Percentiles rank a stretch among this genome's conserved stretches.
Conservation (phyloP, 2,797 vertebrate species). For the Geotrypetes seraphini region DNA sequence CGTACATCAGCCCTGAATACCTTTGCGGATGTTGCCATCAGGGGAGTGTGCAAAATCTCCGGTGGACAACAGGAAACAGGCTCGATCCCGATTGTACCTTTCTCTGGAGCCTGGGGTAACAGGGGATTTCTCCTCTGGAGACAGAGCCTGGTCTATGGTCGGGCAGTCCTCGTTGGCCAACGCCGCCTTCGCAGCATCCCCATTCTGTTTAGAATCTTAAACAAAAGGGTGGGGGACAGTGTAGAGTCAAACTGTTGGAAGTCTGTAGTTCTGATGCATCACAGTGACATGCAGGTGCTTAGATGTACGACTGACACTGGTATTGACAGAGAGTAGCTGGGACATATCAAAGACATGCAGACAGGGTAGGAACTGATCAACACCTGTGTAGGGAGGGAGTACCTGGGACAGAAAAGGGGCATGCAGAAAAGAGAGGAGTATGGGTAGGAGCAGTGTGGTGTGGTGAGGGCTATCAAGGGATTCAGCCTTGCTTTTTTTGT, state of each 20-base stretch:
- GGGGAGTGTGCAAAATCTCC: constrained; percentile 75
- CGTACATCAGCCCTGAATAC: constrained; percentile 40
- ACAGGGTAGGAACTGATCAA: too few relatives aligned
- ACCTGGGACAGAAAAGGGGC: too few relatives aligned
- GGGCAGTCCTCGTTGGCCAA: constrained; percentile 87
- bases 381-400: not conserved
- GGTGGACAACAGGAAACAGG: constrained; percentile 86
- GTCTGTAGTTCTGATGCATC: not conserved
- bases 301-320: too few relatives aligned
- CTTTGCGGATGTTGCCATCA: constrained; percentile 88
- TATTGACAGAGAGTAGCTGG: not conserved
- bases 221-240: not conserved
- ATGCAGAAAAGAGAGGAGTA: not conserved
- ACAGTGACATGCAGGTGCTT: not conserved
- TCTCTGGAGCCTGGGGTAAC: constrained; percentile 58
- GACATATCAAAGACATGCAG: too few relatives aligned
- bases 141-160: constrained; percentile 84
- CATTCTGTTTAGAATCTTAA: constrained; percentile 83
- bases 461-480: too few relatives aligned
- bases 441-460: too few relatives aligned
- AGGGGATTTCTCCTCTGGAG: constrained; percentile 80
- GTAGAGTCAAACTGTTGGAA: not conserved
- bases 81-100: constrained; percentile 79
- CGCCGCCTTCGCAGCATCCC: constrained; percentile 79
- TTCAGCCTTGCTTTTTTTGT: too few relatives aligned